Evolutionary conservation across 35 echinoderm and acorn worm genomes (phyloP), one percentile per base, ranked within the genome.

Genomic region (Lytechinus variegatus): DNA sequence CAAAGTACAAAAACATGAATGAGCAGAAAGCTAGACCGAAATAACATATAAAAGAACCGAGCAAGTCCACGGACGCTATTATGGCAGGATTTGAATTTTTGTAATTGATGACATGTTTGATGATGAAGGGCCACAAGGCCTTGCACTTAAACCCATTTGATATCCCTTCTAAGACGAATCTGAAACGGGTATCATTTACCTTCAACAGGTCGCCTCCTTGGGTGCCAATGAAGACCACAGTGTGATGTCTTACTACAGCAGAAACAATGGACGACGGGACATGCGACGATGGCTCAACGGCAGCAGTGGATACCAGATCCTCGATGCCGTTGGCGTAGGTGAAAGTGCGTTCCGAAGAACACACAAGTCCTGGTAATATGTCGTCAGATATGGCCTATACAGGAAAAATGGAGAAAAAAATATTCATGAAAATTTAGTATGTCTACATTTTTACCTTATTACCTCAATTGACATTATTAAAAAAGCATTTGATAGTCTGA

Each of bases 271-370:
- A 12, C 10, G 88, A 52, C 24, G 88, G 88, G 52, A 90, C 27
- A 12, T 90, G 27, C 1, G 88, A 90, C 52, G 88, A 54, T 12
- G 52, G 10, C 88, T 90, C 29, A 9, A 90, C 88, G 24, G 88
- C 33, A 33, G 88, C 88, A 90, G 88, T 14, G 88, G 88, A 90
- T 54, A 90, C 28, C 3, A 90, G 27, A 21, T 10, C 10, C 3
- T 90, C 8, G 88, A 90, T 90, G 88, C 88, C 88, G 0, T 90
- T 90, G 27, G 88, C 88, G 27, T 90, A 90, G 27, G 88, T 90
- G 28, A 52, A 90, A 54, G 29, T 7, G 88, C 0, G 16, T 12
- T 90, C 66, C 14, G 19, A 6, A n/a, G 66, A 79, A 79, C 66
- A 79, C 21, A 79, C 14, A 3, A 79, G 66, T 79, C 14, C 66